Evolutionary conservation across 2,888 invertebrate species (phyloP).

Genomic region (Callinectes sapidus): DNA sequence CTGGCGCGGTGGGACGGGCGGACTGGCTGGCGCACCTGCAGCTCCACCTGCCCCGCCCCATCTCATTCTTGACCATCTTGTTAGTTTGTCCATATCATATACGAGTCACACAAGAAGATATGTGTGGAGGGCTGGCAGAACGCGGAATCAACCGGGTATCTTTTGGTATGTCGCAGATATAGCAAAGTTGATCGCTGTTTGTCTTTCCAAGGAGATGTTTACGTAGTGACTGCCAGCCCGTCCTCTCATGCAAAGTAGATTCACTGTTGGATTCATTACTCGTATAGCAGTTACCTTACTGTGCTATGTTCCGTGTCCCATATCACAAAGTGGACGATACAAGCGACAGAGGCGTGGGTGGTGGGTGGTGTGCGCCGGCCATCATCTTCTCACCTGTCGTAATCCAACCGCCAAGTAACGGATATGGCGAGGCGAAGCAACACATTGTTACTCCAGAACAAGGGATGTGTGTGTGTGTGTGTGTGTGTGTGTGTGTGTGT

Average conservation of each 20-base stretch:
- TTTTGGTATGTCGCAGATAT: neutral
- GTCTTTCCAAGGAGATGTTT: neutral
- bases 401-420: slow-evolving; percentile 47
- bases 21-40: neutral
- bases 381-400: slow-evolving; percentile 44
- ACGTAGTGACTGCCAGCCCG: neutral
- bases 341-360: neutral
- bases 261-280: neutral
- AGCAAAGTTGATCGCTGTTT: neutral
- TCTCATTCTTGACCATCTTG: neutral
- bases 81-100: neutral
- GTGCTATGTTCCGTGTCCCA: neutral
- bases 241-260: neutral
- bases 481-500: slow-evolving; percentile 24
- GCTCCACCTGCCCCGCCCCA: neutral
- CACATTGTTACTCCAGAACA: slow-evolving; percentile 15
- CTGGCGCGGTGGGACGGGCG: neutral
- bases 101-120: neutral
- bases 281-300: neutral
- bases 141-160: neutral
- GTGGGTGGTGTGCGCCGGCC: neutral
- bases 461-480: neutral
- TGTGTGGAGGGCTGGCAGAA: too few species aligned
- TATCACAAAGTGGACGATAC: neutral
- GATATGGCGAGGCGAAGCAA: slow-evolving; percentile 30